These are phyloP conservation scores for Holacanthella duospinosa DNA, from an alignment of 2,888 invertebrate species.

Conservation along the genomic window DNA sequence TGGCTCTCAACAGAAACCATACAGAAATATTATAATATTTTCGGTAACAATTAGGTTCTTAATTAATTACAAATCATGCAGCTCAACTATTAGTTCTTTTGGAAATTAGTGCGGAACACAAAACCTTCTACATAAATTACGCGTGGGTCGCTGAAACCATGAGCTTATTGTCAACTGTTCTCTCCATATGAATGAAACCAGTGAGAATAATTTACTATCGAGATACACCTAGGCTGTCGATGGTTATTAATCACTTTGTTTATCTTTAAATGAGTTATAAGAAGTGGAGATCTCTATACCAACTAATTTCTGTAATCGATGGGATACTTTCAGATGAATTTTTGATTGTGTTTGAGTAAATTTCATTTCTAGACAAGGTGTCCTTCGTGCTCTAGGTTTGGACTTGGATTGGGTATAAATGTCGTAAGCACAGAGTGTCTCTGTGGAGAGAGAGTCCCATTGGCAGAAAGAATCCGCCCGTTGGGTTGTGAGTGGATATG, in stretches of 20 bases:
- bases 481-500: conserved; percentile 22
- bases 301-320: not conserved
- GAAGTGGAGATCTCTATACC: too few relatives aligned
- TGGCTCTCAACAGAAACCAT: too few relatives aligned
- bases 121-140: too few relatives aligned
- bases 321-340: not conserved
- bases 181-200: not conserved
- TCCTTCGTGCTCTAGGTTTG: conserved; percentile 40
- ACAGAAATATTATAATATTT: too few relatives aligned
- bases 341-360: too few relatives aligned
- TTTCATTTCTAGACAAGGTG: conserved; percentile 39
- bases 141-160: too few relatives aligned
- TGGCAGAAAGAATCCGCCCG: conserved; percentile 33
- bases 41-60: not conserved
- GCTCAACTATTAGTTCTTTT: too few relatives aligned
- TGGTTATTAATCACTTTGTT: not conserved
- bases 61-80: too few relatives aligned
- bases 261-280: not conserved
- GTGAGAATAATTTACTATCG: not conserved
- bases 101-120: too few relatives aligned
- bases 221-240: not conserved
- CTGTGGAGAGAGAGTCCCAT: conserved; percentile 35
- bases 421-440: conserved; percentile 39
- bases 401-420: conserved; percentile 39
- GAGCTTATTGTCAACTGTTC: not conserved